Evolutionary conservation across 2,113 vertebrate genomes (phyloP).

Genomic region (Xiphias gladius): DNA sequence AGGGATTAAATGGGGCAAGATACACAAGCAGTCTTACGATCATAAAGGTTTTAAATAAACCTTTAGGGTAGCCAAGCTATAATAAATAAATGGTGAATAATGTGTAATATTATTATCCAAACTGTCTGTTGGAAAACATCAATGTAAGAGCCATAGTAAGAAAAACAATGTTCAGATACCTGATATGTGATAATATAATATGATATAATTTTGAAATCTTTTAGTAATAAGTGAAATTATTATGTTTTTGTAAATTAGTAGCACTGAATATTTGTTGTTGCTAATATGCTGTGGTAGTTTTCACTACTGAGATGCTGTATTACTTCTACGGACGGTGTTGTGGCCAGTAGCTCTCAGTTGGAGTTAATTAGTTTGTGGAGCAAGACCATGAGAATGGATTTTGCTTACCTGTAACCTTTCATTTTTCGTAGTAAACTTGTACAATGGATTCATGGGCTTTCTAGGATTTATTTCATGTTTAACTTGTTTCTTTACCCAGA

Average conservation of each 20-base stretch:
- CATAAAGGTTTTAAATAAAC: slow-evolving; percentile 12
- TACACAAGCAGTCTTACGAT: slow-evolving; percentile 1
- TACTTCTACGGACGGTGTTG: neutral
- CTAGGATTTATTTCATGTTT: too few relatives aligned
- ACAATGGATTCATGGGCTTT: neutral
- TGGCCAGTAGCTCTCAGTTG: neutral
- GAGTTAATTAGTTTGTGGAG: neutral
- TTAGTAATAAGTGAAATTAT: neutral
- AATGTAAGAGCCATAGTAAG: neutral
- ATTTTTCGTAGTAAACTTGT: neutral
- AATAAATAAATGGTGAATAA: neutral
- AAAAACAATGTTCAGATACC: too few relatives aligned
- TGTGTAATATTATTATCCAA: neutral
- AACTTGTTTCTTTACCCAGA: neutral
- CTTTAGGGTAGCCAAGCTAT: neutral
- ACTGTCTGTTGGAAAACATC: neutral
- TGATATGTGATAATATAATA: neutral
- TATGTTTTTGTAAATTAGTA: neutral
- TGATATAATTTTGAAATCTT: neutral
- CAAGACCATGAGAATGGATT: neutral
- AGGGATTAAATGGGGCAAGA: slow-evolving; percentile 1
- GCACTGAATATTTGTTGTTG: neutral
- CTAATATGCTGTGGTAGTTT: neutral
- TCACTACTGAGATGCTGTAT: neutral
- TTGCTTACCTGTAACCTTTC: neutral